Evolutionary conservation across 2,888 invertebrate species (phyloP).

Genomic region (Drosophila neoperkinsi): DNA sequence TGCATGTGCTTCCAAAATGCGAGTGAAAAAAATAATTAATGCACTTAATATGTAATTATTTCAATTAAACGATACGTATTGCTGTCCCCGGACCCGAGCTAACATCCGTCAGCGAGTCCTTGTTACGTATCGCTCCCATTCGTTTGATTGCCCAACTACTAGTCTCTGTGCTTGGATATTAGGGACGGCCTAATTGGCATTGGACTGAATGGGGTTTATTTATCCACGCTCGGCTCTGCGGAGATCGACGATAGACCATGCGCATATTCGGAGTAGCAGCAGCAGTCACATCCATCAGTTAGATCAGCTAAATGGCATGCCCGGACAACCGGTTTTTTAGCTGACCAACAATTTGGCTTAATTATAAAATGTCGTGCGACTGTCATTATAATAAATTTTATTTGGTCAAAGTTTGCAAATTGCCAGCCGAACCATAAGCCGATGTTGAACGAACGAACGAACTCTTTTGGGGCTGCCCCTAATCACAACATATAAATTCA

Average conservation of each 20-base stretch:
- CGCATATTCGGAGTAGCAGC: slow-evolving; percentile 48
- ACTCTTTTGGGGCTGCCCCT: slow-evolving; percentile 43
- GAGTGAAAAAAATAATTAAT: slow-evolving; percentile 78
- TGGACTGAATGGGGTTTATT: slow-evolving; percentile 20
- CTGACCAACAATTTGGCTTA: slow-evolving; percentile 60
- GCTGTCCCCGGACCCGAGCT: slow-evolving; percentile 20
- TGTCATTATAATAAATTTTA: slow-evolving; percentile 72
- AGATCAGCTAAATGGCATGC: slow-evolving; percentile 60
- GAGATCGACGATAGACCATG: slow-evolving; percentile 55
- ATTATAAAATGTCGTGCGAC: slow-evolving; percentile 77
- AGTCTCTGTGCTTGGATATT: slow-evolving; percentile 38
- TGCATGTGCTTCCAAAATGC: slow-evolving; percentile 61
- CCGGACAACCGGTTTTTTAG: slow-evolving; percentile 50
- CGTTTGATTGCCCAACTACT: slow-evolving; percentile 54
- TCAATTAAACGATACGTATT: slow-evolving; percentile 77
- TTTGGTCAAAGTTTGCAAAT: slow-evolving; percentile 52
- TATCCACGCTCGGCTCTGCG: neutral
- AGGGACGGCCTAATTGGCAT: slow-evolving; percentile 72
- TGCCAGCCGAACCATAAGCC: slow-evolving; percentile 26
- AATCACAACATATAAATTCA: slow-evolving; percentile 64
- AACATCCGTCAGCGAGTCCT: slow-evolving; percentile 42
- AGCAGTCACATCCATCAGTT: slow-evolving; percentile 56
- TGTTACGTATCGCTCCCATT: slow-evolving; percentile 24
- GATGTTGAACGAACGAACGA: slow-evolving; percentile 24
- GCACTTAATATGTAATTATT: slow-evolving; percentile 84